phyloP scores from a whole-genome alignment of 2,888 invertebrate genomes.

The Diarsia brunnea region DNA sequence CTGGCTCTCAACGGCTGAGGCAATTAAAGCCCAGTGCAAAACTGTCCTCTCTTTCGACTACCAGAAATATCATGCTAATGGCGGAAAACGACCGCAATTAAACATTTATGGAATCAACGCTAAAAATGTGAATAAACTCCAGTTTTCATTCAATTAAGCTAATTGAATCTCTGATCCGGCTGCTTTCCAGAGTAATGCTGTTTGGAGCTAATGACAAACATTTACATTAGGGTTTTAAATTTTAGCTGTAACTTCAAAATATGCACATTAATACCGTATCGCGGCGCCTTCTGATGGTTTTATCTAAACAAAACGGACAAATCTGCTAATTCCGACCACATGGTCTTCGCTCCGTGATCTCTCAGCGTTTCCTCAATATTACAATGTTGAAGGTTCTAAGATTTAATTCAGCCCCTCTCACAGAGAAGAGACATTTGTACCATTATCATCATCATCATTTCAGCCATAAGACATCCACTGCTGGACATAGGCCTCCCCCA shows the following conservation, averaged over 20 bases:
- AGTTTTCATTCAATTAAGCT: constrained; percentile 42
- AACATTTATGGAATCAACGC: constrained; percentile 42
- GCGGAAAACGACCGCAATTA: constrained; percentile 29
- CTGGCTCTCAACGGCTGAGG: background rate
- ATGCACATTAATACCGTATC: background rate
- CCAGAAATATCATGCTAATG: constrained; percentile 14
- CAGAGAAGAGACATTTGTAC: no score
- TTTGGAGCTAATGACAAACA: constrained; percentile 23
- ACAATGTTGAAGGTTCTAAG: no score
- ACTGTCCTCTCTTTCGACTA: background rate
- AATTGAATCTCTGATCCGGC: constrained; percentile 33
- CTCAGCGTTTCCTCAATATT: no score
- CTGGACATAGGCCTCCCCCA: no score
- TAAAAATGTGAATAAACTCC: constrained; percentile 45
- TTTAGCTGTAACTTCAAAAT: background rate
- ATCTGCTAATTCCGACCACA: no score
- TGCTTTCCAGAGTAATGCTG: constrained; percentile 17
- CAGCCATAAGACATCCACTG: no score
- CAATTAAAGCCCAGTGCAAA: background rate
- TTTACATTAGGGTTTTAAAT: constrained; percentile 6
- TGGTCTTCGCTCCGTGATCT: no score
- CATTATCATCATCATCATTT: no score
- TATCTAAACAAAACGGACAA: no score
- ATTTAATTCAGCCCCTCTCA: no score
- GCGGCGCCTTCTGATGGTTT: background rate